Base-by-base conservation (phyloP, 2,113 vertebrate species). In the Prionailurus bengalensis region DNA sequence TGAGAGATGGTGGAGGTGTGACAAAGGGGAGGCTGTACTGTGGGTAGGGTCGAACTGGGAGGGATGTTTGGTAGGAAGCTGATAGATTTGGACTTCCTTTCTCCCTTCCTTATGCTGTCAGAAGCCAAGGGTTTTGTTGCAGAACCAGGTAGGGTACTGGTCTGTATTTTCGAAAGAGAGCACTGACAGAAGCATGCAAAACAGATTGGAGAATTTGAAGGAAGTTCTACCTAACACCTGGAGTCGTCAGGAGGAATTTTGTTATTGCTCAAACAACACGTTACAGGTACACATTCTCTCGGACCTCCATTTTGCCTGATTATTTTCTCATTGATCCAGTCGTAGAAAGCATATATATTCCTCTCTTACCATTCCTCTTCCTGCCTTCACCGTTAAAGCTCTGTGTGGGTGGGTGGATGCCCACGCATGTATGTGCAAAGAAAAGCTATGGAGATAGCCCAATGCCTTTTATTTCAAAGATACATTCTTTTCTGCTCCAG, bases 141-240 rank as follows among this genome's bases (percentile, higher is more conserved):
- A 70, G 25, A 91, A 48, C 16, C 17, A 33, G 3, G 1, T 88
- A 0, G 0, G 14, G 3, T 3, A 27, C 27, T 33, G 0, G 16
- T 74, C 15, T 16, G 1, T 70, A 29, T 58, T 68, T 68, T 61
- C n/a, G 4, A 29, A 84, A n/a, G 58, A 85, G 5, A 55, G 16
- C 16, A 39, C 39, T 86, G 12, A 51, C 4, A 27, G 65, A 85
- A n/a, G 5, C 9, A 65, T 14, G 25, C 7, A 45, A 23, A 68
- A n/a, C 25, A 25, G 23, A 15, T 63, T 39, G 4, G 25, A 91
- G 31, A 86, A 10, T 70, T 39, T 55, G 36, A 39, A 70, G 42
- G 17, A 61, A 8, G 58, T 23, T 61, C 21, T 61, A 23, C 7
- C 19, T 61, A 61, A 61, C 51, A n/a, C 0, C 36, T 71, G 48